Conservation (phyloP, 1,140 invertebrate species). For the Drosophila mauritiana region DNA sequence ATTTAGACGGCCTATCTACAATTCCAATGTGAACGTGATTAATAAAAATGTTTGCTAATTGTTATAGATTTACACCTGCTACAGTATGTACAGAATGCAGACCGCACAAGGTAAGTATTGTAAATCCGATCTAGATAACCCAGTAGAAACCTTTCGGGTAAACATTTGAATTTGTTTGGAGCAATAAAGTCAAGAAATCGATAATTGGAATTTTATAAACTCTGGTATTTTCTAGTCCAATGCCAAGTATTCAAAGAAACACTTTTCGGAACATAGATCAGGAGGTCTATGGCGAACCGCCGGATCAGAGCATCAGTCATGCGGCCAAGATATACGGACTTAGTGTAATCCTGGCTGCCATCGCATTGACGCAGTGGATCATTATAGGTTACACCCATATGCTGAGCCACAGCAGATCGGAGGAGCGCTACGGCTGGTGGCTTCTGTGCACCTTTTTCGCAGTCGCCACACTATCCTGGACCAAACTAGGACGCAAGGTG, state of each 20-base stretch:
- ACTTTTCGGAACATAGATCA: not conserved
- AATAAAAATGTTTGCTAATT: not conserved
- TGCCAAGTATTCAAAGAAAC: not conserved
- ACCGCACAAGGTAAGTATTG: too few species aligned
- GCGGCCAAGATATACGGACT: slow-evolving; percentile 46
- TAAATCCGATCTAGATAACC: not conserved
- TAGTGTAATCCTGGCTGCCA: slow-evolving; percentile 5
- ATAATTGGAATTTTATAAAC: not conserved
- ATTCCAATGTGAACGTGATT: not conserved
- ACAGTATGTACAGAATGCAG: too few species aligned
- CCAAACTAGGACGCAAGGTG: slow-evolving; percentile 43
- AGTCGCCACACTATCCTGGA: slow-evolving; percentile 52
- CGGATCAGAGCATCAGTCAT: slow-evolving; percentile 14
- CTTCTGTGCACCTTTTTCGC: slow-evolving; percentile 48
- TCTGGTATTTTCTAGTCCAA: not conserved
- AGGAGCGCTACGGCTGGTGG: slow-evolving; percentile 54
- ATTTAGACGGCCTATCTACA: not conserved
- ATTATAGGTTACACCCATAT: slow-evolving; percentile 3
- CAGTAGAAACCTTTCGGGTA: not conserved
- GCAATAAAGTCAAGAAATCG: not conserved
- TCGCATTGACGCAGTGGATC: slow-evolving; percentile 53
- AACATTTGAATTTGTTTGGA: not conserved
- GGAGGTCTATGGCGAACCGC: slow-evolving; percentile 35
- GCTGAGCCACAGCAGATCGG: not conserved
- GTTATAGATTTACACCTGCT: too few species aligned